These are phyloP conservation scores for Sebastes matsubarae DNA, from an alignment of 2,797 vertebrate genomes.

Conservation along the genomic window DNA sequence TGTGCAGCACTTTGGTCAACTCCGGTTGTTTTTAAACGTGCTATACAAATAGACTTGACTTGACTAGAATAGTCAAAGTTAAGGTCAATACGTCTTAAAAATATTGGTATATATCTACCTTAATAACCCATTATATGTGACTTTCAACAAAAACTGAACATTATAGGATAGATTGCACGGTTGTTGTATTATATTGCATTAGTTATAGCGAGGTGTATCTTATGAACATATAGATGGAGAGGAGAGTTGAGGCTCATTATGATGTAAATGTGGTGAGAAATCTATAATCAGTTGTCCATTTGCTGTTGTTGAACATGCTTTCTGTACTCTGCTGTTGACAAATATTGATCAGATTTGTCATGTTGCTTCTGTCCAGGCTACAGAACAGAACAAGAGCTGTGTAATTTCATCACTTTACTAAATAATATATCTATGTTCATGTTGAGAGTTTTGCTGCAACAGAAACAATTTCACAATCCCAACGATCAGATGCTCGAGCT, in stretches of 20 bases:
- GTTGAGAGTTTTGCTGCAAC: background rate
- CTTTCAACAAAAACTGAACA: background rate
- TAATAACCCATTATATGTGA: background rate
- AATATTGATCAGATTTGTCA: background rate
- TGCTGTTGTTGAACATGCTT: background rate
- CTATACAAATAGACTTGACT: too few relatives aligned
- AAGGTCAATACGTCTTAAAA: background rate
- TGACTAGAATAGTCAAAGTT: background rate
- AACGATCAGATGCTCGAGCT: background rate
- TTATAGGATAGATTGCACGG: background rate
- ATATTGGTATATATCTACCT: background rate
- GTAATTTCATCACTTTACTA: background rate
- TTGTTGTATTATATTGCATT: background rate
- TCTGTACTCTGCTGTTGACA: background rate
- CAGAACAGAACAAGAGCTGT: background rate
- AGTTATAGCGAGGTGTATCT: background rate
- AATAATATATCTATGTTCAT: too few relatives aligned
- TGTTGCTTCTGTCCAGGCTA: background rate
- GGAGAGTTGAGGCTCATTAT: background rate
- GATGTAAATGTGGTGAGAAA: background rate
- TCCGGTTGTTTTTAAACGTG: too few relatives aligned
- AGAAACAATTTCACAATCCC: background rate
- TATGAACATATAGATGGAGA: background rate
- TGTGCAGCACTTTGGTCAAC: too few relatives aligned
- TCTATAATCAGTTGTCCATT: background rate